Percentiles rank a stretch among this genome's conserved stretches.
Conservation (phyloP, 2,888 invertebrate species). For the Rosalia funebris region DNA sequence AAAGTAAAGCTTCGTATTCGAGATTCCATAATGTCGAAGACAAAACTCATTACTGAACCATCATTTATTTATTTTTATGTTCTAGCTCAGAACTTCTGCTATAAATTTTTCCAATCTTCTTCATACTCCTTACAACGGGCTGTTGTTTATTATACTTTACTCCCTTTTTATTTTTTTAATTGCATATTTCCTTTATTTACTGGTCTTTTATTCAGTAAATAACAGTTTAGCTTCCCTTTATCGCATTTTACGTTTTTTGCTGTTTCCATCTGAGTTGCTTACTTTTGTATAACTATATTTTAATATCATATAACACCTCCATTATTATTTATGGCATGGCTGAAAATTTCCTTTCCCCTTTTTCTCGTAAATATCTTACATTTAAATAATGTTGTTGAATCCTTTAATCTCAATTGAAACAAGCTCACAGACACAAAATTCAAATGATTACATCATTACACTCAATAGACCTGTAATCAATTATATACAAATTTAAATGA, state of each 20-base stretch:
- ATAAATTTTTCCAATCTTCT: slow-evolving; percentile 22
- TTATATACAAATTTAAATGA: no score
- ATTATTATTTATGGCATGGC: background rate
- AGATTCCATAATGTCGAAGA: slow-evolving; percentile 18
- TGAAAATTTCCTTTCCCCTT: background rate
- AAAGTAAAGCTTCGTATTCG: background rate
- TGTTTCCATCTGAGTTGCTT: background rate
- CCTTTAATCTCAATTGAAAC: no score
- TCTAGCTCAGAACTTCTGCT: slow-evolving; percentile 15
- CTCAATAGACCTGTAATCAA: no score
- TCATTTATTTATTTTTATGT: slow-evolving; percentile 26
- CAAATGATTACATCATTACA: no score
- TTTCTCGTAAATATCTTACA: no score
- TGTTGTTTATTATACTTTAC: slow-evolving; percentile 48
- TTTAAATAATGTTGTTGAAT: no score
- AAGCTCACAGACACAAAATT: no score
- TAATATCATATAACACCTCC: background rate
- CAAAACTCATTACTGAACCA: slow-evolving; percentile 21
- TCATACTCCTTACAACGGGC: slow-evolving; percentile 19
- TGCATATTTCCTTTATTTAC: slow-evolving; percentile 49
- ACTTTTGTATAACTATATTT: background rate
- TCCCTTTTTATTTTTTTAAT: slow-evolving; percentile 47
- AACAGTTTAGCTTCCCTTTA: slow-evolving; percentile 33
- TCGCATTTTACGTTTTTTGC: slow-evolving; percentile 6
- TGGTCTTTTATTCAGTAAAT: slow-evolving; percentile 46